phyloP scores from a whole-genome alignment of 2,888 invertebrate genomes.

The Agriopis leucophaearia region DNA sequence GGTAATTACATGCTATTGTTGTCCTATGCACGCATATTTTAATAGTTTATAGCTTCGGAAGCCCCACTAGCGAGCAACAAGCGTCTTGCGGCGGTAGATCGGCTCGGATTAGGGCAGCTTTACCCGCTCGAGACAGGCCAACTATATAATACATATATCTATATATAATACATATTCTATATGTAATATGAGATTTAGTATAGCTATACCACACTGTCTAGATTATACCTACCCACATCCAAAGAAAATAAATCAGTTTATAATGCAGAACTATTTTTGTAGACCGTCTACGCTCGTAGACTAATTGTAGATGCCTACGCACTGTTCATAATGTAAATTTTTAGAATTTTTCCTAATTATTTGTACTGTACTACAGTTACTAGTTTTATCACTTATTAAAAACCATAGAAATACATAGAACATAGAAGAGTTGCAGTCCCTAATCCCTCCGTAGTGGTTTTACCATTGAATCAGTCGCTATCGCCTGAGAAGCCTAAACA shows the following conservation, averaged over 20 bases:
- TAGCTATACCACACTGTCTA: background rate
- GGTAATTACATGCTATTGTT: background rate
- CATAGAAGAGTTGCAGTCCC: no score
- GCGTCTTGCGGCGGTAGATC: slow-evolving; percentile 73
- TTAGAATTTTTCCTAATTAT: background rate
- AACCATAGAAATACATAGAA: no score
- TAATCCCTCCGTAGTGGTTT: no score
- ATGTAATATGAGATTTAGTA: no score
- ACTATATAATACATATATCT: slow-evolving; percentile 3
- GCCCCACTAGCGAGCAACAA: slow-evolving; percentile 76
- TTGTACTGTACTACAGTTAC: background rate
- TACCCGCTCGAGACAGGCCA: slow-evolving; percentile 49
- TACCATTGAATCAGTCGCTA: no score
- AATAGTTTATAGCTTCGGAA: slow-evolving; percentile 55
- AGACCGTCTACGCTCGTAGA: slow-evolving; percentile 24
- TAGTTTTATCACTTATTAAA: no score
- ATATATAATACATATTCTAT: background rate
- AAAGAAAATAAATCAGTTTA: no score
- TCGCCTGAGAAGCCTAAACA: no score
- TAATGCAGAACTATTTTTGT: background rate
- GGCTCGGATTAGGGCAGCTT: slow-evolving; percentile 75
- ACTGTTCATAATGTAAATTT: background rate
- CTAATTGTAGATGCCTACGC: slow-evolving; percentile 24
- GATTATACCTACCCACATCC: background rate
- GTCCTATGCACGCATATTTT: slow-evolving; percentile 35